Percentiles rank a stretch among this genome's conserved stretches.
Conservation (phyloP, 2,113 vertebrate species). For the Lonchura striata region DNA sequence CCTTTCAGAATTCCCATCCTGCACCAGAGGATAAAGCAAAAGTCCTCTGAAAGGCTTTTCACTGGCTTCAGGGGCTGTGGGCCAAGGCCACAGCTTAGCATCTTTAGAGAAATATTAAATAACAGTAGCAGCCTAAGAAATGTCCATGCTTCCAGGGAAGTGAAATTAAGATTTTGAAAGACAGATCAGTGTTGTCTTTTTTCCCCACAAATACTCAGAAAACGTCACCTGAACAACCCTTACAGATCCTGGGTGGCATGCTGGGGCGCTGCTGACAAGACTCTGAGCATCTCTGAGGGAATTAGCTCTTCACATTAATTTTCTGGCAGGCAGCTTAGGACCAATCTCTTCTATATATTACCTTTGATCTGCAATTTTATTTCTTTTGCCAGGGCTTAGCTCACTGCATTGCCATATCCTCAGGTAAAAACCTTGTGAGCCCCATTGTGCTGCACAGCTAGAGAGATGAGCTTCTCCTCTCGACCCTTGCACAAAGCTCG, state of each 20-base stretch:
- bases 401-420: neutral
- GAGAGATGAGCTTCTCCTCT: neutral
- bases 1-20: neutral
- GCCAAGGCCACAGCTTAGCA: neutral
- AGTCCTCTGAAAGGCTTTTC: neutral
- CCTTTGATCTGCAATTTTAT: neutral
- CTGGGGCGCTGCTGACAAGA: neutral
- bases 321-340: neutral
- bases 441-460: neutral
- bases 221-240: neutral
- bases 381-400: neutral
- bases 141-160: neutral
- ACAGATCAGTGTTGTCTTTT: neutral
- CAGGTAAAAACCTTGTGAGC: neutral
- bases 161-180: neutral
- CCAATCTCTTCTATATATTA: neutral
- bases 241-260: neutral
- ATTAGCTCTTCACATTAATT: constrained; percentile 6
- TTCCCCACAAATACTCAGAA: neutral
- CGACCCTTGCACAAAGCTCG: neutral
- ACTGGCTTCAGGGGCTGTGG: neutral
- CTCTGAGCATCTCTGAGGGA: neutral
- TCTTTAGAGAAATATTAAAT: neutral
- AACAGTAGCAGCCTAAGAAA: neutral
- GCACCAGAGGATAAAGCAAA: neutral